A percentile compares a stretch with the other conserved stretches of the same genome.
Conservation (phyloP, 2,888 invertebrate genomes). For the Pasiphila rectangulata region DNA sequence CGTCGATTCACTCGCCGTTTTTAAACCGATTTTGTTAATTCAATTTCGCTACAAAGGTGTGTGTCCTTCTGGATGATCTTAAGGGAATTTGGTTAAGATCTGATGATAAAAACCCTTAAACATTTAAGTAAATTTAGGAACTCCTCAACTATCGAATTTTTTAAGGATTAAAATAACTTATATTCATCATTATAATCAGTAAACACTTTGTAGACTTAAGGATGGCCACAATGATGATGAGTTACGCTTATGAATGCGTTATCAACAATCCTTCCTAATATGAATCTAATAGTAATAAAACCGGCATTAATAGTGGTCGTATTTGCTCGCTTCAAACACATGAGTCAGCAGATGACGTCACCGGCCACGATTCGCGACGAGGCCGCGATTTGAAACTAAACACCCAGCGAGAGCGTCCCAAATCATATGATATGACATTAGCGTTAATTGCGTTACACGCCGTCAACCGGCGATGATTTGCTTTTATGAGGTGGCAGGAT, state of each 20-base stretch:
- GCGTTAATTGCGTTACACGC: constrained; percentile 32
- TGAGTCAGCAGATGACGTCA: constrained; percentile 45
- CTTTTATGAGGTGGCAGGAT: background rate
- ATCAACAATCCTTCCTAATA: constrained; percentile 1
- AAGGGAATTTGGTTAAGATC: no score
- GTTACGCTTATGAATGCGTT: background rate
- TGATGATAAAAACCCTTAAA: no score
- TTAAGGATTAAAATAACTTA: no score
- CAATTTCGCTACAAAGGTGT: no score
- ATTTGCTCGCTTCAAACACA: constrained; percentile 5
- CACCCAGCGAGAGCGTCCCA: constrained; percentile 30
- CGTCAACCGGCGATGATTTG: constrained; percentile 12
- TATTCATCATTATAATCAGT: no score
- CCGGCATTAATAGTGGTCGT: background rate
- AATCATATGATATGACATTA: constrained; percentile 34
- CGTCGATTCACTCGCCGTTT: no score
- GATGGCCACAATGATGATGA: background rate
- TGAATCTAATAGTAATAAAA: background rate
- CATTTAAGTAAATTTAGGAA: no score
- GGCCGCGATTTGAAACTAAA: constrained; percentile 41
- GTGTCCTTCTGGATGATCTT: no score
- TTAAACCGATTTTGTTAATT: no score
- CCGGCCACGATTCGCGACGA: constrained; percentile 35
- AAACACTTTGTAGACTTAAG: no score
- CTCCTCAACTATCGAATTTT: no score